Percentiles rank a stretch among this genome's conserved stretches.
Conservation (phyloP, 2,113 vertebrate genomes). For the Phrynosoma blainvillii region DNA sequence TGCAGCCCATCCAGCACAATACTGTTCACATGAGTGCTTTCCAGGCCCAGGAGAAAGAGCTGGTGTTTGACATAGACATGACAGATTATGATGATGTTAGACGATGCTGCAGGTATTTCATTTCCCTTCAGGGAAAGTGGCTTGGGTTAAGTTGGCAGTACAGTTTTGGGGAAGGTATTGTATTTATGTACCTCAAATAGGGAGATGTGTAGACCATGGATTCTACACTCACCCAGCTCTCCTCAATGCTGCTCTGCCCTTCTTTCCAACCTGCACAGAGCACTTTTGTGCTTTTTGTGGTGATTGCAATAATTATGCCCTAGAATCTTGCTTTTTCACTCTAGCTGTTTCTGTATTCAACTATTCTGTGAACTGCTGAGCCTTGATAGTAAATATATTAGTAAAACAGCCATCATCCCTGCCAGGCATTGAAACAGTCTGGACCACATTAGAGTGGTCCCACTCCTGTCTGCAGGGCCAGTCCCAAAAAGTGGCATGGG, state of each 20-base stretch:
- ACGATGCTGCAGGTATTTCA: slow-evolving; percentile 89
- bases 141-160: neutral
- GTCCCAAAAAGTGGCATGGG: too few species aligned
- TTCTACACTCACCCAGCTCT: neutral
- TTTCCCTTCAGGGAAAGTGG: neutral
- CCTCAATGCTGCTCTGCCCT: neutral
- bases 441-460: too few species aligned
- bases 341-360: neutral
- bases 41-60: slow-evolving; percentile 94
- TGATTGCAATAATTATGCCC: neutral
- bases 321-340: neutral
- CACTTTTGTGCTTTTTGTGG: neutral
- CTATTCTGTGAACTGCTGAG: neutral
- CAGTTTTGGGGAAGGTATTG: neutral
- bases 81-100: slow-evolving; percentile 96
- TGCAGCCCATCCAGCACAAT: slow-evolving; percentile 91
- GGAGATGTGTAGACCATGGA: neutral
- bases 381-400: neutral
- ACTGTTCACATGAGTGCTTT: slow-evolving; percentile 91
- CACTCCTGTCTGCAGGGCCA: too few species aligned
- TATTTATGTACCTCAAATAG: too few species aligned
- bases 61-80: slow-evolving; percentile 98
- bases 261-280: neutral
- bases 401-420: too few species aligned
- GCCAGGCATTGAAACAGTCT: too few species aligned